Evolutionary conservation across 2,113 vertebrate genomes (phyloP), one percentile per base, ranked within the genome.

Genomic region (Rhadina sibilatrix): DNA sequence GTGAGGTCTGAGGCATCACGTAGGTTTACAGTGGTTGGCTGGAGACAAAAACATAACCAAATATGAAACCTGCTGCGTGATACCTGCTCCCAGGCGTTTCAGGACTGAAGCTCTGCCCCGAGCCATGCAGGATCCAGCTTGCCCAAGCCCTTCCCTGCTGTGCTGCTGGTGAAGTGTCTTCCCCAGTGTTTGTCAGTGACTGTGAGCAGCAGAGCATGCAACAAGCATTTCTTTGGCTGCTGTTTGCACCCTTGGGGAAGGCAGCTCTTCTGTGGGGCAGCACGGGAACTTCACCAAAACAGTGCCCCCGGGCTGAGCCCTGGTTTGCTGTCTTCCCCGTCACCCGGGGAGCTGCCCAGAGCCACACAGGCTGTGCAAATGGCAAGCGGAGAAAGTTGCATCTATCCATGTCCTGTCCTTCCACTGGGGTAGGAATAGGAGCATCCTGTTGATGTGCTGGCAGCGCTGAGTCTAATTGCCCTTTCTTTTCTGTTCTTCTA

Each of bases 401-500:
- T 42, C 30, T 60, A 8, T 18, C 69, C 6, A 1, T 7, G 31
- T 61, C 44, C 44, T 70, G 54, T 76, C 74, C 37, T 63, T 80
- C 23, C 10, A 4, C 23, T 18, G 72, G 47, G 65, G 53, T 64
- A 28, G 47, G 50, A 65, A 46, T 40, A 40, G 1, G 33, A 78
- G 44, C 71, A 42, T 71, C 47, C 57, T 46, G n/a, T 42, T 77
- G 54, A 35, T 70, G 47, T 49, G 53, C 49, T 83, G 85, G 40
- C 60, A 40, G 69, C 4, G 5, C 72, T 17, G 42, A 56, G 53
- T 33, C 92, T 98, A 84, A 98, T 16, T 37, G 61, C 72, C 68
- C 25, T 88, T 74, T 63, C 83, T 85, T 97, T 80, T 53, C 94
- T 97, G 76, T 97, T 71, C 98, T 87, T 98, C 60, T 95, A 99